Evolutionary conservation across 1,140 invertebrate genomes (phyloP).

Genomic region (Drosophila neocordata): DNA sequence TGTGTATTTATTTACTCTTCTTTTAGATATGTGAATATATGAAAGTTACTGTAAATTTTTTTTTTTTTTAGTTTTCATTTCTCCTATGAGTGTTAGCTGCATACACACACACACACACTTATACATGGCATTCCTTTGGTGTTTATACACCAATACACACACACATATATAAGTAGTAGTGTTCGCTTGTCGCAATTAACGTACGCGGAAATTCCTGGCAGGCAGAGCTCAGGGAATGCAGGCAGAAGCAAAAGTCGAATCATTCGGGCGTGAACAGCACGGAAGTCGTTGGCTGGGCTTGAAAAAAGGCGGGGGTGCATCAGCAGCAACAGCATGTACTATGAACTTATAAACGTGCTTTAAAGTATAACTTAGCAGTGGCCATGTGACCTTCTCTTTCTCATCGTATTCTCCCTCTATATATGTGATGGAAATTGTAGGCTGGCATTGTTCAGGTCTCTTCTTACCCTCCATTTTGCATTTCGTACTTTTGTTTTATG

Average conservation of each 20-base stretch:
- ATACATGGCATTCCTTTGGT: constrained; percentile 60
- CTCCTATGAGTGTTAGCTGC: constrained; percentile 37
- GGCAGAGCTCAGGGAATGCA: constrained; percentile 27
- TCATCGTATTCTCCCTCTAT: constrained; percentile 9
- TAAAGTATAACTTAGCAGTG: constrained; percentile 41
- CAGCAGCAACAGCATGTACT: constrained; percentile 46
- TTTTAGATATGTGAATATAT: too few species aligned
- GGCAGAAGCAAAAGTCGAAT: constrained; percentile 37
- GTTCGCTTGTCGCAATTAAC: constrained; percentile 79
- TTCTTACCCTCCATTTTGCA: constrained; percentile 17
- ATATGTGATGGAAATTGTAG: constrained; percentile 48
- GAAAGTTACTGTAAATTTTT: not conserved
- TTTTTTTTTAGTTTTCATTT: constrained; percentile 1
- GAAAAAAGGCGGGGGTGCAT: not conserved
- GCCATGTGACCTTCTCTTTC: constrained; percentile 50
- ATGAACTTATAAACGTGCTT: constrained; percentile 54
- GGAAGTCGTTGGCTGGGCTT: constrained; percentile 72
- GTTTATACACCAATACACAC: constrained; percentile 26
- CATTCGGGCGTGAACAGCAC: constrained; percentile 71
- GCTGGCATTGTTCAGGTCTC: constrained; percentile 36
- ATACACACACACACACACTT: not conserved
- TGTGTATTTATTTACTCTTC: too few species aligned
- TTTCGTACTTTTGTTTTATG: constrained; percentile 33
- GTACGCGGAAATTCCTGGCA: constrained; percentile 78
- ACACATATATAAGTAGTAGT: constrained; percentile 10